Evolutionary conservation across 2,113 vertebrate species (phyloP).

Genomic region (Dolichallabes microphthalmus): DNA sequence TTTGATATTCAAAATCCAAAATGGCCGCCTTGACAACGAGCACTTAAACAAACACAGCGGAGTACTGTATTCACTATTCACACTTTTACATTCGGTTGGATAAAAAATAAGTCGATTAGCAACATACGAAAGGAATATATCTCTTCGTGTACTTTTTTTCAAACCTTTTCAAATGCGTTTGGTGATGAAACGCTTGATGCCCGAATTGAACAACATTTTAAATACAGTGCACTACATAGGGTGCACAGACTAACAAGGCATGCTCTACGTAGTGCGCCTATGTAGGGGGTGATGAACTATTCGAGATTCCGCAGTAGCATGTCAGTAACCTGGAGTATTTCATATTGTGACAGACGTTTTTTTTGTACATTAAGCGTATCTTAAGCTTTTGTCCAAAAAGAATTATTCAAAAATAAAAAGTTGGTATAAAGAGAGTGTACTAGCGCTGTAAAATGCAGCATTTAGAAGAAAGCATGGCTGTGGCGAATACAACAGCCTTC

Average conservation of each 20-base stretch:
- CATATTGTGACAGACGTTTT: background rate
- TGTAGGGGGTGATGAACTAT: background rate
- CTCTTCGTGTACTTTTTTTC: background rate
- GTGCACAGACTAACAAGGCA: too few species aligned
- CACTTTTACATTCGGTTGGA: background rate
- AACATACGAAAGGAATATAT: background rate
- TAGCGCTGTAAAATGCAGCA: background rate
- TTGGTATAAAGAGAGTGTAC: background rate
- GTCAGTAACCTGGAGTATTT: background rate
- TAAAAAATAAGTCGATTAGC: background rate
- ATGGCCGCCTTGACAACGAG: constrained; percentile 69
- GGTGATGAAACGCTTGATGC: background rate
- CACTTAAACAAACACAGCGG: constrained; percentile 11
- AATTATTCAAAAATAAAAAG: background rate
- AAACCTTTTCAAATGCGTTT: background rate
- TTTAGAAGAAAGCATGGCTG: background rate
- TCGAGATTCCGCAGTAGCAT: background rate
- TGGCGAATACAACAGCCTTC: constrained; percentile 73
- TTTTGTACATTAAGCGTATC: background rate
- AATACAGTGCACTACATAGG: background rate
- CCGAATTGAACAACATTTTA: background rate
- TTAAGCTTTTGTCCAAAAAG: background rate
- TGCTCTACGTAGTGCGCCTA: background rate
- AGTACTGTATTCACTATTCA: background rate
- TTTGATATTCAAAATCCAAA: constrained; percentile 41